Evolutionary conservation across 2,797 vertebrate species (phyloP).

Genomic region (Pipistrellus pipistrellus): DNA sequence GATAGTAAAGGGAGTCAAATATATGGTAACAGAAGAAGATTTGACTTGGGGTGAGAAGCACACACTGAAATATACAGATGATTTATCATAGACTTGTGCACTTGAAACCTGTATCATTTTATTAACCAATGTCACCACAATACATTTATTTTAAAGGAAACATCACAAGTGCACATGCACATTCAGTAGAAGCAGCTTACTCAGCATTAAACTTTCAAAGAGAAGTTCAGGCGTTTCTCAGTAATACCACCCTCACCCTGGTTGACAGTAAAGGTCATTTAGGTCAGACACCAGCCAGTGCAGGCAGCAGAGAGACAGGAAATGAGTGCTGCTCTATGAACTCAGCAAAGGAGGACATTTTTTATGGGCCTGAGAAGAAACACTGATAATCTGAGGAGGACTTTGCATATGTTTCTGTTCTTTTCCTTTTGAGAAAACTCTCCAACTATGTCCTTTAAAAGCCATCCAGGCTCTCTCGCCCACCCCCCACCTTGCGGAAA

Average conservation of each 20-base stretch:
- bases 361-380: background rate
- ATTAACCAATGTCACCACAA: background rate
- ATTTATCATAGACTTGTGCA: background rate
- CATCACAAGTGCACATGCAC: accelerated
- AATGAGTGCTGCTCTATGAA: background rate
- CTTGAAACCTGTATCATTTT: background rate
- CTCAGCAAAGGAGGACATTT: background rate
- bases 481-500: background rate
- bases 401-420: background rate
- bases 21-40: background rate
- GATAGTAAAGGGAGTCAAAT: background rate
- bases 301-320: background rate
- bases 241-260: background rate
- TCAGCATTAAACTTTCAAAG: background rate
- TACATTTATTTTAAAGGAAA: background rate
- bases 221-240: background rate
- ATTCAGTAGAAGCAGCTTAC: background rate
- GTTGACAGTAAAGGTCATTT: background rate
- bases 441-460: background rate
- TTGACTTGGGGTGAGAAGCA: background rate
- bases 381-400: background rate
- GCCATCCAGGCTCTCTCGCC: background rate
- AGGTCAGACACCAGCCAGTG: background rate
- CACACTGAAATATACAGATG: background rate
- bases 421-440: slow-evolving; percentile 46